Evolutionary conservation across 1,140 invertebrate genomes (phyloP).

Genomic region (Rhyzopertha dominica): DNA sequence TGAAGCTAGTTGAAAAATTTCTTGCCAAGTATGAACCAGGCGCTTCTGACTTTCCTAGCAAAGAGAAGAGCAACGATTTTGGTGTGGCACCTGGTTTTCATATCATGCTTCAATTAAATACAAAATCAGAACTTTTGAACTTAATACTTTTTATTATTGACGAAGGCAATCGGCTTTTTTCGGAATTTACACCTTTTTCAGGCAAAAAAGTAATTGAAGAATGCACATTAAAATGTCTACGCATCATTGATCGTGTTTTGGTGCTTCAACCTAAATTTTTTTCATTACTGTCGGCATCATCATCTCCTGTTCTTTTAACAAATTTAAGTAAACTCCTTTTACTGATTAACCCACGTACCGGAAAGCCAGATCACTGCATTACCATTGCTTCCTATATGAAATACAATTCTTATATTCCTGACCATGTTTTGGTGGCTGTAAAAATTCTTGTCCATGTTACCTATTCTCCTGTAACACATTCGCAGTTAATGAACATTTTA

Average conservation of each 20-base stretch:
- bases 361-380: conserved; percentile 72
- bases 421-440: conserved; percentile 65
- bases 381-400: conserved; percentile 74
- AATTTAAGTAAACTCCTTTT: conserved; percentile 75
- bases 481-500: conserved; percentile 67
- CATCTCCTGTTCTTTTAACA: conserved; percentile 60
- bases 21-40: conserved; percentile 71
- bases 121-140: conserved; percentile 72
- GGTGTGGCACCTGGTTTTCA: conserved; percentile 77
- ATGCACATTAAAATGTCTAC: conserved; percentile 61
- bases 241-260: conserved; percentile 60
- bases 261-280: conserved; percentile 64
- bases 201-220: conserved; percentile 66
- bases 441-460: conserved; percentile 65
- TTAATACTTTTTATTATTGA: conserved; percentile 73
- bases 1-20: conserved; percentile 73
- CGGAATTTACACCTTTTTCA: conserved; percentile 61
- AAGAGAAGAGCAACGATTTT: conserved; percentile 57
- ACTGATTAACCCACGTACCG: conserved; percentile 71
- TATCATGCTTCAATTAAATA: conserved; percentile 74
- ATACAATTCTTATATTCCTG: conserved; percentile 63
- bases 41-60: conserved; percentile 64
- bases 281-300: conserved; percentile 36
- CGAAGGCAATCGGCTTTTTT: conserved; percentile 68
- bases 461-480: conserved; percentile 55